Evolutionary conservation across 2,113 vertebrate genomes (phyloP).

Genomic region (Passer domesticus): DNA sequence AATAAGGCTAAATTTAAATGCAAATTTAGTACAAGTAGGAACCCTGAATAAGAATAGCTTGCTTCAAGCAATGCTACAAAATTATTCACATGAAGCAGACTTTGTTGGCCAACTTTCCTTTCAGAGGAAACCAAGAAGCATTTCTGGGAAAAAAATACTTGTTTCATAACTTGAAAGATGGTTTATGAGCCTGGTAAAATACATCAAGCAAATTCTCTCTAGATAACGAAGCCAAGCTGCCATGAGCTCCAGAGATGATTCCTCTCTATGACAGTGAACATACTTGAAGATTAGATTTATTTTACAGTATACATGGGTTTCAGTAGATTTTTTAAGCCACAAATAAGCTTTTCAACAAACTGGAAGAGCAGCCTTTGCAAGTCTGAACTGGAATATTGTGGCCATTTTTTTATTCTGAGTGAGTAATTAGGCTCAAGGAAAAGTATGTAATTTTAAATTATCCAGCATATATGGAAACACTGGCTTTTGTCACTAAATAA

Average conservation of each 20-base stretch:
- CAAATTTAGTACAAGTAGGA: not conserved
- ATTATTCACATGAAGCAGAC: not conserved
- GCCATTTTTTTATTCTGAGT: not conserved
- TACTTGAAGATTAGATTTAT: not conserved
- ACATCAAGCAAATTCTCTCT: not conserved
- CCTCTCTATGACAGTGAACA: not conserved
- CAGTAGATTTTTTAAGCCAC: not conserved
- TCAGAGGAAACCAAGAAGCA: not conserved
- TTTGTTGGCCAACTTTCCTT: not conserved
- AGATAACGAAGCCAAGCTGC: not conserved
- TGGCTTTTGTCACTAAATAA: slow-evolving; percentile 13
- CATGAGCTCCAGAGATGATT: not conserved
- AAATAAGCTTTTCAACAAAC: not conserved
- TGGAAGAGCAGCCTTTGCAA: not conserved
- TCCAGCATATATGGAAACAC: not conserved
- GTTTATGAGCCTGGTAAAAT: not conserved
- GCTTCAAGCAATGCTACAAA: not conserved
- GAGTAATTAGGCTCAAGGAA: not conserved
- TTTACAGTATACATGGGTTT: not conserved
- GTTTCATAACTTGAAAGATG: not conserved
- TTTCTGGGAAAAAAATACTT: not conserved
- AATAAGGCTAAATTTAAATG: not conserved
- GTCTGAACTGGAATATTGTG: not conserved
- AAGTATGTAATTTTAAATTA: not conserved
- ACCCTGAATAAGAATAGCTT: not conserved